Base-by-base conservation (phyloP, 2,113 vertebrate species). In the Rostratula benghalensis region DNA sequence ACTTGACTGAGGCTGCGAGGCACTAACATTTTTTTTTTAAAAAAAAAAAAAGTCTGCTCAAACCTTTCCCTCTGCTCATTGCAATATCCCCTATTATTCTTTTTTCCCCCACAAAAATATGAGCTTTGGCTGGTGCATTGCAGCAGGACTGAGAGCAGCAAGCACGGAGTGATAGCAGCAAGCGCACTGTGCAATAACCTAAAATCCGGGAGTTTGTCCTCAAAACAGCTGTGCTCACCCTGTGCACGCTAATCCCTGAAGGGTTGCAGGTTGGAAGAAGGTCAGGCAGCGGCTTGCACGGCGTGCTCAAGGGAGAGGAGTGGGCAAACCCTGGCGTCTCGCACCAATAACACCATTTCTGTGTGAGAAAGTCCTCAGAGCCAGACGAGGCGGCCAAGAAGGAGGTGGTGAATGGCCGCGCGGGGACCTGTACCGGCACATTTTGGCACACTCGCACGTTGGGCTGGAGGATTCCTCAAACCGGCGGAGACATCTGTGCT, bases 231-330 rank as follows among this genome's bases (percentile, higher is more conserved):
- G 1, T 7, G 20, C 48, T 57, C 24, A 28, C 7, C 64, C 28
- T 2, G 0, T 2, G 0, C 21, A 20, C 3, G 8, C 50, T 16
- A 18, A 2, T 5, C 16, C 57, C 59, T 13, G 13, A 7, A 0
- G 48, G 37, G 22, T 3, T 31, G 13, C 4, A 30, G 54, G 33
- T 1, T 65, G 75, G 64, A 43, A 46, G 43, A 45, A 10, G 48
- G n/a, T 18, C 31, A 7, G 46, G 67, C 23, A 71, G 28, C 18
- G 7, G 3, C 28, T 6, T 1, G 7, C 35, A 7, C 0, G 17
- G 9, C 3, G 17, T 9, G 7, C 25, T 27, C 8, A 7, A 37
- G 60, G 75, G 70, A 33, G 35, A 75, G 59, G 64, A 30, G 4
- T 0, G 54, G 59, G 53, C 17, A 57, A 74, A 79, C 3, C 33